phyloP scores from a whole-genome alignment of 2,113 vertebrate genomes.

The Pagrus major region DNA sequence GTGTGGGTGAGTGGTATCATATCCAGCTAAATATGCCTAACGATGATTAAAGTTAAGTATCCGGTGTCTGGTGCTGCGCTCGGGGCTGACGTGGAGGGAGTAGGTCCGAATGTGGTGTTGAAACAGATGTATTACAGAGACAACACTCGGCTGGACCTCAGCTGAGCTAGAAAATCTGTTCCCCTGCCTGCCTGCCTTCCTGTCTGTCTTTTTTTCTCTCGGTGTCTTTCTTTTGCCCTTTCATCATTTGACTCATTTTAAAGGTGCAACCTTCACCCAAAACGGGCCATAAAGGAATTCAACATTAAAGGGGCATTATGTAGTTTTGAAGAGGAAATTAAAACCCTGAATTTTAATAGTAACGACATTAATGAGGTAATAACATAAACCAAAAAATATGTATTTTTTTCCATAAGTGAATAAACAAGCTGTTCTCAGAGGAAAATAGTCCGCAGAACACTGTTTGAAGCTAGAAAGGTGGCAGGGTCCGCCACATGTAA shows the following conservation, averaged over 20 bases:
- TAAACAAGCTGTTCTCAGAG: too few relatives aligned
- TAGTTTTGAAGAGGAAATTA: too few relatives aligned
- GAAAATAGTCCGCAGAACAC: too few relatives aligned
- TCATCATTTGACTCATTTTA: conserved; percentile 30
- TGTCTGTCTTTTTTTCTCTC: conserved; percentile 62
- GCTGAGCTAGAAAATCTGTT: conserved; percentile 61
- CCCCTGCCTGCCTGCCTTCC: conserved; percentile 30
- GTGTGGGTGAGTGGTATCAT: conserved; percentile 79
- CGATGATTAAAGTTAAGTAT: conserved; percentile 83
- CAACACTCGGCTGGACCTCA: conserved; percentile 73
- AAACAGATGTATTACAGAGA: conserved; percentile 82
- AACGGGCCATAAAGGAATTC: too few relatives aligned
- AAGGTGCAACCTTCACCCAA: too few relatives aligned
- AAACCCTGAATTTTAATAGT: too few relatives aligned
- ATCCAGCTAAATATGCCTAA: conserved; percentile 83
- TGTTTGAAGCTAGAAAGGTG: too few relatives aligned
- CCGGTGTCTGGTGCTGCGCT: conserved; percentile 73
- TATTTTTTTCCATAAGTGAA: too few relatives aligned
- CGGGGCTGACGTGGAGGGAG: conserved; percentile 76
- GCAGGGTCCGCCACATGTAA: too few relatives aligned
- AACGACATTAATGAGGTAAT: too few relatives aligned
- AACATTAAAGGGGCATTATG: too few relatives aligned
- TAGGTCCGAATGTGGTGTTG: conserved; percentile 75
- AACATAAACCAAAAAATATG: too few relatives aligned
- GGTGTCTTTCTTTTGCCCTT: conserved; percentile 22